Conservation (phyloP, 2,113 vertebrate genomes). For the Oreamnos americanus region DNA sequence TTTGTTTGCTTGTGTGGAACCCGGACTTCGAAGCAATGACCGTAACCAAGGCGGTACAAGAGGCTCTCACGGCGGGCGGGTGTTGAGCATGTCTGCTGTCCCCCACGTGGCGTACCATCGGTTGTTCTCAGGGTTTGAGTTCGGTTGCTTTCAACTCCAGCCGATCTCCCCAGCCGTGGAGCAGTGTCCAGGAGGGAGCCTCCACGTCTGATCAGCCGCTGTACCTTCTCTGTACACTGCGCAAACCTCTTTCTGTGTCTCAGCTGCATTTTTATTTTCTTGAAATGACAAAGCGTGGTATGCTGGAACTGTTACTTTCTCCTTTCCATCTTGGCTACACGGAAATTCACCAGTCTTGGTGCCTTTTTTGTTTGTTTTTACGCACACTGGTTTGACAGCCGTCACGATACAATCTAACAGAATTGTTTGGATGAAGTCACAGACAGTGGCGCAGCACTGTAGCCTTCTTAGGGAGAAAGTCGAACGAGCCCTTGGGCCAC, state of each 20-base stretch:
- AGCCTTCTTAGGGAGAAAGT: neutral
- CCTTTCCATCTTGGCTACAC: neutral
- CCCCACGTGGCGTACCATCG: accelerated
- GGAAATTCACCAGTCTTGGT: accelerated
- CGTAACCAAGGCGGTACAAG: accelerated
- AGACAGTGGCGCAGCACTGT: accelerated
- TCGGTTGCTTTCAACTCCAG: neutral
- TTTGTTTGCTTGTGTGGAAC: neutral
- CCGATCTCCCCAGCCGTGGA: neutral
- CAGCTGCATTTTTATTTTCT: neutral
- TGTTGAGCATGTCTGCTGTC: neutral
- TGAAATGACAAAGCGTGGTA: neutral
- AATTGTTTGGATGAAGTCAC: neutral
- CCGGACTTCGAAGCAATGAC: accelerated
- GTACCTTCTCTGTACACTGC: accelerated
- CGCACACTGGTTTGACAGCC: neutral
- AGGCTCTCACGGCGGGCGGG: accelerated
- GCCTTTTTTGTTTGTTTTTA: neutral
- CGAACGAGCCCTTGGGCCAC: accelerated
- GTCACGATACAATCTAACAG: accelerated
- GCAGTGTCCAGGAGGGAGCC: neutral
- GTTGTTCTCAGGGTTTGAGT: accelerated
- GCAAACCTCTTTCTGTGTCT: neutral
- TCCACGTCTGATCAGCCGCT: neutral
- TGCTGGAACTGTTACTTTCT: neutral